Conservation (phyloP, 2,888 invertebrate genomes). For the Imbricaverruca yamaguchii region DNA sequence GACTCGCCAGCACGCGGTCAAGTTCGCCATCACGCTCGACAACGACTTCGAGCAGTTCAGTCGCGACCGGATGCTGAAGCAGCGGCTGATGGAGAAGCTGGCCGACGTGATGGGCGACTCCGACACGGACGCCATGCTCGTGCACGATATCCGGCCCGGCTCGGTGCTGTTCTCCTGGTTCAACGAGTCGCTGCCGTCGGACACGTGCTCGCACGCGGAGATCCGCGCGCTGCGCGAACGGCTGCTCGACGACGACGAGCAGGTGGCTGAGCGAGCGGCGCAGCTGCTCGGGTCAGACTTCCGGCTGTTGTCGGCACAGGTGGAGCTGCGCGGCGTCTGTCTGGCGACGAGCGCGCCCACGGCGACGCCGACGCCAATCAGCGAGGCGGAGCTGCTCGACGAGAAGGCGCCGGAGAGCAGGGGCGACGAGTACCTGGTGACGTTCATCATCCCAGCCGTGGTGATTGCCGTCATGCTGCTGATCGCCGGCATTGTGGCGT, state of each 20-base stretch:
- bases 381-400: constrained; percentile 51
- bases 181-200: constrained; percentile 69
- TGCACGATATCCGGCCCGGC: constrained; percentile 38
- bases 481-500: constrained; percentile 77
- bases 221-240: constrained; percentile 40
- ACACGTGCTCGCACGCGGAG: constrained; percentile 61
- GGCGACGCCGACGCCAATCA: constrained; percentile 36
- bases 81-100: constrained; percentile 39
- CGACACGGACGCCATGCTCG: constrained; percentile 38
- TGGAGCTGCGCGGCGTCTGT: constrained; percentile 36
- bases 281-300: constrained; percentile 38
- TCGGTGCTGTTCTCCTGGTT: constrained; percentile 49
- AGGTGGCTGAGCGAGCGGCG: constrained; percentile 35
- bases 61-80: constrained; percentile 36
- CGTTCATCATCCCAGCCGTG: constrained; percentile 80
- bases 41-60: constrained; percentile 39
- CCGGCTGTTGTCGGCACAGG: constrained; percentile 32
- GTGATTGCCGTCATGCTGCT: constrained; percentile 75
- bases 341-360: constrained; percentile 33
- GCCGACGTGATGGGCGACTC: constrained; percentile 40
- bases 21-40: constrained; percentile 36
- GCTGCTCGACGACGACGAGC: constrained; percentile 59
- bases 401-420: constrained; percentile 29
- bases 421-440: constrained; percentile 49
- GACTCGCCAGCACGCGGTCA: constrained; percentile 29